A percentile compares a stretch with the other conserved stretches of the same genome.
These are phyloP conservation scores for Globodera rostochiensis DNA, from an alignment of 1,140 invertebrate genomes.

Conservation along the genomic window DNA sequence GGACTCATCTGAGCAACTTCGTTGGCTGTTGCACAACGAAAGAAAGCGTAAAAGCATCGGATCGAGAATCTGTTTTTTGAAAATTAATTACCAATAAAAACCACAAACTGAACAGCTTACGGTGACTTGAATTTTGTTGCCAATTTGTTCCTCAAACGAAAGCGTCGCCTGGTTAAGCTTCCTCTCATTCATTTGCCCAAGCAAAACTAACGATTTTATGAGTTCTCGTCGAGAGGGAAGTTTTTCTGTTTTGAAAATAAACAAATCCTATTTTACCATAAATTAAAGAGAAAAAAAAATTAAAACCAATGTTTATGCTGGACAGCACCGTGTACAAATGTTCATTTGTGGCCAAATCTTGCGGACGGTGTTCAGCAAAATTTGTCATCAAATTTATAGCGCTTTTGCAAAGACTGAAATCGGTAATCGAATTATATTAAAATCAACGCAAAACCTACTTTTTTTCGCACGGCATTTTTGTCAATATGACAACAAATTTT, in stretches of 20 bases:
- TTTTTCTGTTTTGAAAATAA: constrained; percentile 26
- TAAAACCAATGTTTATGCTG: constrained; percentile 22
- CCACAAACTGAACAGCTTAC: constrained; percentile 5
- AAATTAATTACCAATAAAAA: background rate
- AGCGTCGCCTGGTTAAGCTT: background rate
- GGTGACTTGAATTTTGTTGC: constrained; percentile 24
- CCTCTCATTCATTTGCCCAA: constrained; percentile 14
- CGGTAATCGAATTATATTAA: background rate
- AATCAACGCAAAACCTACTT: background rate
- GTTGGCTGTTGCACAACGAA: background rate
- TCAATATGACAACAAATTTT: constrained; percentile 32
- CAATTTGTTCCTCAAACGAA: background rate
- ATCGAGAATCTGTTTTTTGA: constrained; percentile 31
- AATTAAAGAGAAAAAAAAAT: background rate
- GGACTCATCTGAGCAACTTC: constrained; percentile 15
- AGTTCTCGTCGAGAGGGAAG: constrained; percentile 31
- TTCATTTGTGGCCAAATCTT: constrained; percentile 33
- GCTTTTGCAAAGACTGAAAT: constrained; percentile 32
- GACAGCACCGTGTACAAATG: constrained; percentile 28
- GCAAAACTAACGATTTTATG: constrained; percentile 33
- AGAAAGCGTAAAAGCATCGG: constrained; percentile 26
- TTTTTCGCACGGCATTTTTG: constrained; percentile 36
- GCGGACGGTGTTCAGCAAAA: constrained; percentile 31
- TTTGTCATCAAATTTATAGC: constrained; percentile 32
- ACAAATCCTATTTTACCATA: background rate